phyloP scores from a whole-genome alignment of 2,113 vertebrate species.

The Atractosteus spatula region DNA sequence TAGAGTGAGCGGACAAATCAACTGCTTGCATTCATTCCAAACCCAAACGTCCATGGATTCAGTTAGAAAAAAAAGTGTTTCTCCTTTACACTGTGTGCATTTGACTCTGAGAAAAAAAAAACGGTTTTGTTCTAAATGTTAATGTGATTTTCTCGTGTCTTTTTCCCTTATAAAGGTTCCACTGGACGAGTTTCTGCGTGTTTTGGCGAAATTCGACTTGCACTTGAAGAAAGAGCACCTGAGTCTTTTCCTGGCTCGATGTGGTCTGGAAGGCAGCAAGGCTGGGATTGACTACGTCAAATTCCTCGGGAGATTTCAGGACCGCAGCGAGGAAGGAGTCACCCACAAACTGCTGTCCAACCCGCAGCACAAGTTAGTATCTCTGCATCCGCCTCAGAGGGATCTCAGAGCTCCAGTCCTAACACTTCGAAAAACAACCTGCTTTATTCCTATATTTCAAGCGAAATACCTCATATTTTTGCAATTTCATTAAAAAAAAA shows the following conservation, averaged over 20 bases:
- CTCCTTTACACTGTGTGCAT: no score
- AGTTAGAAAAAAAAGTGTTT: no score
- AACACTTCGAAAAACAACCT: no score
- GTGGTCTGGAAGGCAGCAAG: constrained; percentile 36
- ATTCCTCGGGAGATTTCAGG: constrained; percentile 39
- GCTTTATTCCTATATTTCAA: no score
- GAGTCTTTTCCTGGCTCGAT: constrained; percentile 42
- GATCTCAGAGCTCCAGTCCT: not conserved
- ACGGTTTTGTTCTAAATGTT: no score
- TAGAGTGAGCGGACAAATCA: no score
- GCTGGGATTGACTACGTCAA: constrained; percentile 33
- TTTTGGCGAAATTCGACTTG: constrained; percentile 39
- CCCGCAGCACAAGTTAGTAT: constrained; percentile 37
- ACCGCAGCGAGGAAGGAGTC: constrained; percentile 33
- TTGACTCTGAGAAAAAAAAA: no score
- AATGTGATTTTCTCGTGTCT: no score
- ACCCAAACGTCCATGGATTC: no score
- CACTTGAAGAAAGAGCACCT: constrained; percentile 41
- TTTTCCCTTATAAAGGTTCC: constrained; percentile 24
- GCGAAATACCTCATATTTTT: no score
- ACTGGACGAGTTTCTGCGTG: constrained; percentile 39
- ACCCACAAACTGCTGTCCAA: constrained; percentile 46
- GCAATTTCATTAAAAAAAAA: no score
- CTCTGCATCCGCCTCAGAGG: not conserved
- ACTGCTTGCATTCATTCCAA: no score